Evolutionary conservation across 1,140 invertebrate species (phyloP).

Genomic region (Anastrepha obliqua): DNA sequence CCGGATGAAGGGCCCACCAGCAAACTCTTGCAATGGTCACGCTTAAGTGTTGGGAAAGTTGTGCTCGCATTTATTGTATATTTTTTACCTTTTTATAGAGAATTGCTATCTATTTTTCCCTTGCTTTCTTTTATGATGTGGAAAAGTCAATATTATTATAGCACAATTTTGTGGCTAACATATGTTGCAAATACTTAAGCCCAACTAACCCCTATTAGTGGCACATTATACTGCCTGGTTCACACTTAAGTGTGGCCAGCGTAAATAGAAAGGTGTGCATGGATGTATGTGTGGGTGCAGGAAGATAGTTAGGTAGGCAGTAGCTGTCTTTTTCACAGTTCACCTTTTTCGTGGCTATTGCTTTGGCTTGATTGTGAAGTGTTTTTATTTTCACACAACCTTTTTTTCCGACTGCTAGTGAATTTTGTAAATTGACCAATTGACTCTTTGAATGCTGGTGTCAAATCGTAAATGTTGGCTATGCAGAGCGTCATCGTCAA

Average conservation of each 20-base stretch:
- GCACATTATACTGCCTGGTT: constrained; percentile 8
- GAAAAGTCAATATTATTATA: constrained; percentile 51
- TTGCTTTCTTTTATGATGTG: neutral
- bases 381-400: constrained; percentile 4
- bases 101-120: neutral
- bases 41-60: neutral
- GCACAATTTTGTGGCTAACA: constrained; percentile 42
- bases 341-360: neutral
- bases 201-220: constrained; percentile 50
- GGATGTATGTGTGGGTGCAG: neutral
- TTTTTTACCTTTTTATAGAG: neutral
- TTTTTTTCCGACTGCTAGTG: neutral
- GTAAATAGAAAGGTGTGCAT: neutral
- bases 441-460: constrained; percentile 33
- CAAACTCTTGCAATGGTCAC: constrained; percentile 7
- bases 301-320: neutral
- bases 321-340: constrained; percentile 23
- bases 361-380: neutral
- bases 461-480: constrained; percentile 32
- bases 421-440: constrained; percentile 40
- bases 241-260: neutral
- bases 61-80: neutral
- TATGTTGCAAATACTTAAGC: constrained; percentile 48
- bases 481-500: neutral
- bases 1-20: constrained; percentile 15